Evolutionary conservation across 1,140 invertebrate species (phyloP), one percentile per base, ranked within the genome.

Genomic region (Brachionus rubens): DNA sequence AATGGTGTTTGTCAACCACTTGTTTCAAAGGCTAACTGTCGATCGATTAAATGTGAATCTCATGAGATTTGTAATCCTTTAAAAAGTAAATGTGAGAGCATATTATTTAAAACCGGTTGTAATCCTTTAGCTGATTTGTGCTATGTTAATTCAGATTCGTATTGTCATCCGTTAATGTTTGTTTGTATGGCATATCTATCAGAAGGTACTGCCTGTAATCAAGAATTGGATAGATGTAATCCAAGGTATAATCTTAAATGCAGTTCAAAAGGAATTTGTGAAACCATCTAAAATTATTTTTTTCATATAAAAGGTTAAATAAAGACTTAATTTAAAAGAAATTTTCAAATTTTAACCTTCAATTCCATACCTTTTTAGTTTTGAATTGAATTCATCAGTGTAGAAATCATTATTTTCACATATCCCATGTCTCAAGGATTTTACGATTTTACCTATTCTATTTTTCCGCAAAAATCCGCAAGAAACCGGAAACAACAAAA

Each of bases 151-250:
- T 59, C 54, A 16, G 30, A 59, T 7, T 59, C 54, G 36, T 59
- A 36, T 21, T 59, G 54, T 59, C 54, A 59, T 28, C 54, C 54
- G 16, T 14, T 16, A 59, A 59, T 59, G 54, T 33, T 33, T 16
- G 36, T 59, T 16, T 59, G 54, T 59, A 33, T 59, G 2, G 36
- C 33, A 3, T 36, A 59, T 28, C n/a, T 59, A n/a, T 16, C 14
- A 7, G 54, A 59, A 59, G 54, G 33, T n/a, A n/a, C 33, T 16
- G 19, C 9, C 36, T 59, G 54, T 36, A 30, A 59, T 28, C 14
- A n/a, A 6, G 3, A 9, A 33, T 3, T 36, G 2, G 28, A 33
- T 19, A 36, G 19, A 19, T 59, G 54, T 36, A 59, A 59, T 28
- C 30, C 30, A 36, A 59, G n/a, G 16, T 36, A 33, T 10, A n/a